Evolutionary conservation across 2,797 vertebrate genomes (phyloP).

Genomic region (Pantherophis alleghaniensis): DNA sequence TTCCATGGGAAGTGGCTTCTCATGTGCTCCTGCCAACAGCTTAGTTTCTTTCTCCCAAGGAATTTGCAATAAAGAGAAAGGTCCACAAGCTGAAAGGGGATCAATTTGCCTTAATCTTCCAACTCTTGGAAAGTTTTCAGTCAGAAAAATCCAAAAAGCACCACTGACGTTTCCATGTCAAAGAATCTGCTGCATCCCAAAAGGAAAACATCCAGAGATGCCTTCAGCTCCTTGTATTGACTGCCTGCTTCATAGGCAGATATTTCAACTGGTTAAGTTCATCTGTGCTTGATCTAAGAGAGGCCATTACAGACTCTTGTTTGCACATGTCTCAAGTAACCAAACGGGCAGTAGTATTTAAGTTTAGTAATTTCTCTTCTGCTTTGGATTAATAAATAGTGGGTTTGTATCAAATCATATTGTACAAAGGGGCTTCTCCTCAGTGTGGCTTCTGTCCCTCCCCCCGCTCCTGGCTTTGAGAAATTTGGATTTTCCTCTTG

Average conservation of each 20-base stretch:
- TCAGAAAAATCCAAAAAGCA: neutral
- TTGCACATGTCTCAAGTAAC: constrained; percentile 15
- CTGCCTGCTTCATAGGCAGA: neutral
- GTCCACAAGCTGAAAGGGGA: neutral
- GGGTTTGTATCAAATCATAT: constrained; percentile 35
- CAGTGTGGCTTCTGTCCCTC: neutral
- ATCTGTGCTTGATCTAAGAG: neutral
- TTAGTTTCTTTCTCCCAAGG: neutral
- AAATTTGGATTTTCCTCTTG: constrained; percentile 3
- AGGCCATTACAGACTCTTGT: constrained; percentile 13
- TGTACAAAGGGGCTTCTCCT: constrained; percentile 31
- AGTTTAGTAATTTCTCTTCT: neutral
- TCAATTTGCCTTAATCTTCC: neutral
- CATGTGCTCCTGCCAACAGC: neutral
- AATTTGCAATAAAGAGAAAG: neutral
- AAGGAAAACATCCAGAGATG: neutral
- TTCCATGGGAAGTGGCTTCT: rapidly evolving
- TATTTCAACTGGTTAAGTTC: neutral
- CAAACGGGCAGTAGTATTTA: neutral
- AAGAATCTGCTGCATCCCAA: neutral
- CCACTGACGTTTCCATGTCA: neutral
- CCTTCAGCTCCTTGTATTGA: neutral
- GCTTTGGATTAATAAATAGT: constrained; percentile 18
- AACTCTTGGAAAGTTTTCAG: neutral
- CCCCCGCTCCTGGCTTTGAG: neutral